A percentile compares a stretch with the other conserved stretches of the same genome.
Evolutionary conservation across 2,797 vertebrate genomes (phyloP).

Genomic region (Australoheros facetus): DNA sequence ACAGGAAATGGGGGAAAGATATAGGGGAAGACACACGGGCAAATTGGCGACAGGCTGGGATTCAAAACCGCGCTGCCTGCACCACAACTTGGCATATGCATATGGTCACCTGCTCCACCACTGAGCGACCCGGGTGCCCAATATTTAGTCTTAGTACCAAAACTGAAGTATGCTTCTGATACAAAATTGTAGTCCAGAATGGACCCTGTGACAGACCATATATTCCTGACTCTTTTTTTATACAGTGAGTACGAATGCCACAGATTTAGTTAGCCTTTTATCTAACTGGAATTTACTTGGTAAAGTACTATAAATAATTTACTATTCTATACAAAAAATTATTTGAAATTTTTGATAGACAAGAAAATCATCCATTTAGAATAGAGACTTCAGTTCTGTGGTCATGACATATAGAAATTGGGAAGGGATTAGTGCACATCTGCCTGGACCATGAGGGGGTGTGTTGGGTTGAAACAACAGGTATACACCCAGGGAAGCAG

Average conservation of each 20-base stretch:
- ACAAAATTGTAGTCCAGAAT: background rate
- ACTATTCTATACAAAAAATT: too few species aligned
- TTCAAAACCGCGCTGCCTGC: too few species aligned
- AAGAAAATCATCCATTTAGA: background rate
- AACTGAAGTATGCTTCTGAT: background rate
- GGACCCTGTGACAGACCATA: background rate
- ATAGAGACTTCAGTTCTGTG: background rate
- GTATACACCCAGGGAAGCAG: too few species aligned
- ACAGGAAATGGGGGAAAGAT: too few species aligned
- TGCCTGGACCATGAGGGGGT: too few species aligned
- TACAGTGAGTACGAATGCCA: background rate
- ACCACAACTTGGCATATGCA: too few species aligned
- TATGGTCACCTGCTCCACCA: too few species aligned
- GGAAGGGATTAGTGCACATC: background rate
- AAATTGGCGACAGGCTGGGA: too few species aligned
- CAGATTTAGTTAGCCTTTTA: background rate
- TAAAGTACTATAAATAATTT: accelerated
- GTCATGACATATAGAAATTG: background rate
- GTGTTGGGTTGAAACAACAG: background rate
- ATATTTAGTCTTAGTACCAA: background rate
- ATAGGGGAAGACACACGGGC: too few species aligned
- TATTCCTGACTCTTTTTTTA: background rate
- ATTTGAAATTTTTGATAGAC: too few species aligned
- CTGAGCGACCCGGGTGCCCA: background rate
- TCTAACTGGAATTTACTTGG: background rate